Conservation (phyloP, 2,113 vertebrate genomes). For the Actenoides hombroni region DNA sequence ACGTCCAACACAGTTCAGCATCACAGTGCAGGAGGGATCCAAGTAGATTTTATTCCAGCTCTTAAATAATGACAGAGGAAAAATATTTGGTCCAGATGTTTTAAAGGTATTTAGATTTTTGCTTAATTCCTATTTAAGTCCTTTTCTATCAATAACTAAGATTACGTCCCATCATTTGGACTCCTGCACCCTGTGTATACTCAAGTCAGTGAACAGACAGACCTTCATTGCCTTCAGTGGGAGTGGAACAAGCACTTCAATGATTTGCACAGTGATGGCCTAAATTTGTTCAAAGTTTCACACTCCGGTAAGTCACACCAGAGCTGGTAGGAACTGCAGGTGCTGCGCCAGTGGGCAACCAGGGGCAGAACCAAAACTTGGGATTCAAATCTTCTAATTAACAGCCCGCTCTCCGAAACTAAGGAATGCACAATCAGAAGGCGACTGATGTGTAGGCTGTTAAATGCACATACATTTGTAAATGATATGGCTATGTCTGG, state of each 20-base stretch:
- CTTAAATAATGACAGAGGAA: neutral
- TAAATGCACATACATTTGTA: neutral
- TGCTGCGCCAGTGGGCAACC: neutral
- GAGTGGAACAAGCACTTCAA: neutral
- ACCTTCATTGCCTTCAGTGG: neutral
- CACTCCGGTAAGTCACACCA: neutral
- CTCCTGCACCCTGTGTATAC: neutral
- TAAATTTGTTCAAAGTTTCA: neutral
- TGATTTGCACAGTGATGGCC: neutral
- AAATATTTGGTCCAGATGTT: neutral
- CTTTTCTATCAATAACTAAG: neutral
- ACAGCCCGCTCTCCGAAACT: neutral
- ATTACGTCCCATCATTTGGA: neutral
- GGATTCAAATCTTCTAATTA: neutral
- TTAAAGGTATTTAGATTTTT: neutral
- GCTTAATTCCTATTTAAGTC: neutral
- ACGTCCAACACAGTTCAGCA: neutral
- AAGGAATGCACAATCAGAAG: neutral
- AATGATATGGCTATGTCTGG: neutral
- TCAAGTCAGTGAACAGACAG: neutral
- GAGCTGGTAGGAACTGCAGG: neutral
- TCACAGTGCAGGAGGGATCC: neutral
- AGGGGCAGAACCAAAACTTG: slow-evolving; percentile 14
- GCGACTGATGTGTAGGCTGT: neutral
- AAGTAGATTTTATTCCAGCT: neutral